Percentiles rank a stretch among this genome's conserved stretches.
Conservation (phyloP, 30 jellyfish, hydroid and myxozoan species). For the Hydractinia echinata region DNA sequence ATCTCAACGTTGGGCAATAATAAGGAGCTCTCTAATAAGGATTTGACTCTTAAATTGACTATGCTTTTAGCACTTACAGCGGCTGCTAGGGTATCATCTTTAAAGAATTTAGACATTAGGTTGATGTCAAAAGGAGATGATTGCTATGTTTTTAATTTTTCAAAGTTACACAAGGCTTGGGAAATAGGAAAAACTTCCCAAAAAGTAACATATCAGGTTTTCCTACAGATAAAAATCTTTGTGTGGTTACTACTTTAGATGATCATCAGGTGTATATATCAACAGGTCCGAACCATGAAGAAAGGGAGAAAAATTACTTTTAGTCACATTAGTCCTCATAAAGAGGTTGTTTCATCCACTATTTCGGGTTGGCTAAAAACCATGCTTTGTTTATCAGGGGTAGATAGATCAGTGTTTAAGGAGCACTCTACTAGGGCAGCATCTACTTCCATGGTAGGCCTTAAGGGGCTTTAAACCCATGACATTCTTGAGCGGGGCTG, state of each 20-base stretch:
- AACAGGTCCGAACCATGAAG: no score
- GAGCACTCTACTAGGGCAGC: no score
- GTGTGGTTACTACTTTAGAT: neutral
- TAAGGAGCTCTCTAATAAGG: constrained; percentile 6
- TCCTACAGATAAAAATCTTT: neutral
- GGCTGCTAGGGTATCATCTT: neutral
- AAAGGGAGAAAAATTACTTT: no score
- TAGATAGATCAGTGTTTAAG: no score
- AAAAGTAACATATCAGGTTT: neutral
- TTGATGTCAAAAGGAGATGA: neutral
- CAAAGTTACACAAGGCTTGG: neutral
- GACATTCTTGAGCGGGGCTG: no score
- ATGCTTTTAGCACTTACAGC: constrained; percentile 15
- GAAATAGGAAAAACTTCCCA: neutral
- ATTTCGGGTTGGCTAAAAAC: no score
- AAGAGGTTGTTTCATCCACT: no score
- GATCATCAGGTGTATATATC: no score
- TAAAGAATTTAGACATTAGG: neutral
- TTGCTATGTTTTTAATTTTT: constrained; percentile 9
- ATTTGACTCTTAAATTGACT: neutral
- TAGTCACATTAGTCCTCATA: no score
- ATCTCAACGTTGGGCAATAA: neutral
- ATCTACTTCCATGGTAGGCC: no score
- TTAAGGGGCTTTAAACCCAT: no score
- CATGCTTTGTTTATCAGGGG: no score